Percentiles rank a stretch among this genome's conserved stretches.
Conservation (phyloP, 1,140 invertebrate genomes). For the Musca domestica region DNA sequence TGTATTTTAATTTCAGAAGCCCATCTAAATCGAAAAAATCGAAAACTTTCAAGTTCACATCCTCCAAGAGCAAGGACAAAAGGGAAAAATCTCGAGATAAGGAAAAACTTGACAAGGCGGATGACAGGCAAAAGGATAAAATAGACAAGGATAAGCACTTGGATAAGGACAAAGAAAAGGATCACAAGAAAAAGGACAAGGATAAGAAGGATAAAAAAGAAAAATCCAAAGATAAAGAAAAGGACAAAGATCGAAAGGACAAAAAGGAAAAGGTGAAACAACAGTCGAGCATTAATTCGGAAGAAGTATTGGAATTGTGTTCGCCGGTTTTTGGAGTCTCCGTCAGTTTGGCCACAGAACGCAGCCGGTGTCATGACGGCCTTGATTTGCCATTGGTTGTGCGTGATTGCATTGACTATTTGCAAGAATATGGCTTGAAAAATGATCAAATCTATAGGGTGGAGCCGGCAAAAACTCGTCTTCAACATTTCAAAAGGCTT, state of each 20-base stretch:
- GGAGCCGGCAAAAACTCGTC: conserved; percentile 86
- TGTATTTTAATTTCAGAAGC: conserved; percentile 62
- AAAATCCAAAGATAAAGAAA: conserved; percentile 73
- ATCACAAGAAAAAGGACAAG: conserved; percentile 68
- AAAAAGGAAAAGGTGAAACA: conserved; percentile 62
- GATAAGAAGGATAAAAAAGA: conserved; percentile 57
- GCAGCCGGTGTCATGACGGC: conserved; percentile 88
- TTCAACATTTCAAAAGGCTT: conserved; percentile 76
- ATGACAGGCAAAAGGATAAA: conserved; percentile 73
- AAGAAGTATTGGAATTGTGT: conserved; percentile 66
- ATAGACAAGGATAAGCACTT: conserved; percentile 59
- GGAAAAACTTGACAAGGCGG: conserved; percentile 66
- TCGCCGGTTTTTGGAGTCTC: conserved; percentile 90
- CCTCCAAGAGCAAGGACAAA: conserved; percentile 77
- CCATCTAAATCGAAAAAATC: conserved; percentile 85
- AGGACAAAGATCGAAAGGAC: conserved; percentile 65
- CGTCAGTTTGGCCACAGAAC: conserved; percentile 77
- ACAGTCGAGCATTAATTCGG: conserved; percentile 62
- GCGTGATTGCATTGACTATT: conserved; percentile 86
- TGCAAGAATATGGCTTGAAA: conserved; percentile 74
- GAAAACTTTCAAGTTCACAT: conserved; percentile 85
- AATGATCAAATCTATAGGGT: conserved; percentile 84
- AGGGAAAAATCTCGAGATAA: conserved; percentile 79
- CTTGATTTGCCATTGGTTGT: conserved; percentile 82
- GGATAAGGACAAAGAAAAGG: conserved; percentile 67